A percentile compares a stretch with the other conserved stretches of the same genome.
phyloP scores from a whole-genome alignment of 2,113 vertebrate species.

The Hippoglossus stenolepis region DNA sequence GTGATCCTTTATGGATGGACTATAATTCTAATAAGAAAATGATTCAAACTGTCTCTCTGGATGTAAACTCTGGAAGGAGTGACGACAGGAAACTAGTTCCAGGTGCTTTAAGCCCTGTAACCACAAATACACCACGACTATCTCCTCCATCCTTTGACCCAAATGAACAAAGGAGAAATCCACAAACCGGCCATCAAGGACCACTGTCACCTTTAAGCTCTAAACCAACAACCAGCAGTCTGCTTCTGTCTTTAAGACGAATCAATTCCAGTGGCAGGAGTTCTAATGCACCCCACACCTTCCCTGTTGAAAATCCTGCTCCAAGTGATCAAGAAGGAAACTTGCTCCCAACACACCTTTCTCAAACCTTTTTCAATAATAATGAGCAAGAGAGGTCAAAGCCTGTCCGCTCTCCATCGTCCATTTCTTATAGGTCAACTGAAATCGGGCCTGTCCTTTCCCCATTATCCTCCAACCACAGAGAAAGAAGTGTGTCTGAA shows the following conservation, averaged over 20 bases:
- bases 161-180: slow-evolving; percentile 54
- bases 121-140: background rate
- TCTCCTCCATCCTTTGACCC: slow-evolving; percentile 44
- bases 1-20: slow-evolving; percentile 51
- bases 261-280: slow-evolving; percentile 52
- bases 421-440: slow-evolving; percentile 36
- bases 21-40: slow-evolving; percentile 54
- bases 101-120: slow-evolving; percentile 5
- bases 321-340: slow-evolving; percentile 36
- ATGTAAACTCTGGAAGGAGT: slow-evolving; percentile 36
- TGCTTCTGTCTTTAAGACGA: slow-evolving; percentile 79
- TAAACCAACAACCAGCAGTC: slow-evolving; percentile 79
- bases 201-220: slow-evolving; percentile 62
- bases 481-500: slow-evolving; percentile 33
- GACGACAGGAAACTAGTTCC: slow-evolving; percentile 40
- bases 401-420: slow-evolving; percentile 30
- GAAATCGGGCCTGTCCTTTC: slow-evolving; percentile 29
- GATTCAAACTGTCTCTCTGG: slow-evolving; percentile 57
- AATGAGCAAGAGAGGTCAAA: slow-evolving; percentile 47
- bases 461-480: slow-evolving; percentile 15
- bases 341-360: slow-evolving; percentile 8
- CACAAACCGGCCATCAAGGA: slow-evolving; percentile 49
- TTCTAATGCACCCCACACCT: slow-evolving; percentile 6
- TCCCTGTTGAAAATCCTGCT: slow-evolving; percentile 33
- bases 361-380: slow-evolving; percentile 41